phyloP scores from a whole-genome alignment of 2,888 invertebrate species.

The Aspidapion aeneum region DNA sequence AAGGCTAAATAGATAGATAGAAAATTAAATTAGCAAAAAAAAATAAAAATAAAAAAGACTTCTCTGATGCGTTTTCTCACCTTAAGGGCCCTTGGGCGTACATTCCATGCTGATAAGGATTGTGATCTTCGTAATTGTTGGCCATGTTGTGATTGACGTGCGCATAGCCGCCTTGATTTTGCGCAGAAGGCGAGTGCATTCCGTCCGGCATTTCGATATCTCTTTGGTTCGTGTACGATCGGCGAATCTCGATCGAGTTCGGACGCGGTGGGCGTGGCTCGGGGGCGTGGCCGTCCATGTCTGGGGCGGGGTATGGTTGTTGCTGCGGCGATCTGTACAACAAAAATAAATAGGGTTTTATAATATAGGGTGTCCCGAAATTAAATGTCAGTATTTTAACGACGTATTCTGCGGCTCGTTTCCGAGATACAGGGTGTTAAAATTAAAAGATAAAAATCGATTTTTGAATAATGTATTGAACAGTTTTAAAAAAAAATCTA shows the following conservation, averaged over 20 bases:
- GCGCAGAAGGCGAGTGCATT: constrained; percentile 38
- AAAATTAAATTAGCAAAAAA: too few species aligned
- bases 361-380: too few species aligned
- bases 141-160: constrained; percentile 18
- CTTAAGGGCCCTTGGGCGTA: constrained; percentile 46
- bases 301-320: neutral
- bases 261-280: constrained; percentile 70
- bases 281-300: constrained; percentile 26
- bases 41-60: too few species aligned
- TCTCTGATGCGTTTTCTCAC: too few species aligned
- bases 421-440: too few species aligned
- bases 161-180: neutral
- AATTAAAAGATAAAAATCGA: neutral
- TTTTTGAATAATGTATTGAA: constrained; percentile 4
- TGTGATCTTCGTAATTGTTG: constrained; percentile 41
- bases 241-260: constrained; percentile 81
- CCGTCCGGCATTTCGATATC: constrained; percentile 44
- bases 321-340: constrained; percentile 55
- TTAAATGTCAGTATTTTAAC: too few species aligned
- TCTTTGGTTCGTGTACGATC: constrained; percentile 49
- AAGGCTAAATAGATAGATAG: too few species aligned
- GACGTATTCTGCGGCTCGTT: constrained; percentile 3
- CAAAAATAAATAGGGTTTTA: too few species aligned
- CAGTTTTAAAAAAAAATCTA: neutral
- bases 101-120: constrained; percentile 45